Base-by-base conservation (phyloP, 30 jellyfish, hydroid and myxozoan species). In the Cassiopea andromeda region DNA sequence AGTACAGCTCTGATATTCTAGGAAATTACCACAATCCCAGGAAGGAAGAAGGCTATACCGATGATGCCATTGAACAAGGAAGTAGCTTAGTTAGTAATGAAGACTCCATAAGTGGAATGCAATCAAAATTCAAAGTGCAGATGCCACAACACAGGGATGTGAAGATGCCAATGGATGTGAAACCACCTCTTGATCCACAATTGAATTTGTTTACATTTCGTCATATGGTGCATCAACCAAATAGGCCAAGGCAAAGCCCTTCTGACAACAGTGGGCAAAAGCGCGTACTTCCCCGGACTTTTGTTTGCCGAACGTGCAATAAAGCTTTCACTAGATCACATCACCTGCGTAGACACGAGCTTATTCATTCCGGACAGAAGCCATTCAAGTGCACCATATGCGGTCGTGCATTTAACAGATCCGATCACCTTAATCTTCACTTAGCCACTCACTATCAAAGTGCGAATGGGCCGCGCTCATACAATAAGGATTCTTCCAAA, bases 361-460 rank as follows among this genome's bases (percentile, higher is more conserved):
- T 87, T 59, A 87, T 87, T 58, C 94, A 87, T 78, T 75, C 89
- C 61, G 94, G 94, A 46, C 94, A 87, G 77, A 87, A 87, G 78
- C 94, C 94, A 69, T 87, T 87, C 89, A 87, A 74, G 67, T 87
- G 94, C 50, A 87, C 94, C 89, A 87, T 87, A 17, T 87, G 94
- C 77, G 94, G 94, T 44, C 85, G 94, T 70, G 94, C 94, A 1
- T 87, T 87, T 81, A 87, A 87, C 94, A 87, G 94, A 48, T 75
- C 94, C 45, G 94, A 87, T 44, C 94, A 87, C 61, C 94, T 87
- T 82, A 87, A 87, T 78, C 85, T 87, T 48, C 94, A 87, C 67
- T 87, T 87, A 49, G 94, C 94, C 89, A 87, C 94, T 6, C 94
- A 87, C 49, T 87, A 87, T 75, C 94, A 87, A 58, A 77, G 94